Evolutionary conservation across 2,113 vertebrate genomes (phyloP), one percentile per base, ranked within the genome.

Genomic region (Phyllopteryx taeniolatus): DNA sequence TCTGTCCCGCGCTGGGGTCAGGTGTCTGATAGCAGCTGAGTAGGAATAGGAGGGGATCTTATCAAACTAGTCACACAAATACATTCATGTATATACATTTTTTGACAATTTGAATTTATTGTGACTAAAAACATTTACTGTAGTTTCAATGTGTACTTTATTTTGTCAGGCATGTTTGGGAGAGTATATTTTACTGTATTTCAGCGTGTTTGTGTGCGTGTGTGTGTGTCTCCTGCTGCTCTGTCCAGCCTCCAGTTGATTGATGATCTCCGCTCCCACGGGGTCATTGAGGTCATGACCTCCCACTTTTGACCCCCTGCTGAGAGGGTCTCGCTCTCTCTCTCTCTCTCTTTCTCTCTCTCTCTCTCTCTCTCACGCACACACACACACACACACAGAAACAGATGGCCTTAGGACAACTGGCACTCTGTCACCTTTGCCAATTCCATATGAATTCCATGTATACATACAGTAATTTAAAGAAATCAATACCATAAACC

Each of bases 261-360:
- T 90, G 89, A 91, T 90, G 90, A 90, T 86, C 88, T 87, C 61
- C 80, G 79, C 89, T 89, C 88, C 86, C 87, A 88, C 47, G 15
- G 87, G 89, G 88, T 91, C 87, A 89, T 75, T 8, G 9, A 74
- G 87, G 91, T 90, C 85, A 54, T 68, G 87, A 90, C 88, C 89
- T 88, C 85, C 83, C 81, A 86, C 83, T 87, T 84, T 83, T 90
- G 87, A 88, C 85, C 87, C 86, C 83, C 86, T 76, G 62, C 78
- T 43, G 83, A 80, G 84, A 83, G 71, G 79, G 83, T 85, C 81
- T 61, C 70, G 68, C 68, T 47, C 70, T 44, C 75, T 22, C 75
- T 44, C 59, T 27, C 63, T 62, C 63, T 46, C 61, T 51, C 67
- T 65, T 71, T 54, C 70, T 54, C 74, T 62, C 72, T 73, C 85